These are phyloP conservation scores for Euura saliciscinereae DNA, from an alignment of 1,140 invertebrate species.

Conservation along the genomic window DNA sequence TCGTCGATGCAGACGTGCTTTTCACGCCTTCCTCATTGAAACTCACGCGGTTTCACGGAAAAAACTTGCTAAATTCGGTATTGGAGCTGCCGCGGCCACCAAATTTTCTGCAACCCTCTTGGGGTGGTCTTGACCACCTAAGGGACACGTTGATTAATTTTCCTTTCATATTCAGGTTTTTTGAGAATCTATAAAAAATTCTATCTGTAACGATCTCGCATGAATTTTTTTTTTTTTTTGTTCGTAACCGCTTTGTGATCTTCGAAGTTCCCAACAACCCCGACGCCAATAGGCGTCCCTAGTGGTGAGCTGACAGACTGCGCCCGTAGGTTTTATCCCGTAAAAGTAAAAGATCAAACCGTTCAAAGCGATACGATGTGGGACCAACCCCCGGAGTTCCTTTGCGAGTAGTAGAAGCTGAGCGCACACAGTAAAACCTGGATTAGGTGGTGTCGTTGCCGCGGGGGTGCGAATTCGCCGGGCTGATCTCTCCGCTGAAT, in stretches of 20 bases:
- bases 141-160: too few relatives aligned
- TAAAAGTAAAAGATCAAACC: conserved; percentile 18
- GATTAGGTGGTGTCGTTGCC: conserved; percentile 17
- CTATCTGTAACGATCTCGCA: too few relatives aligned
- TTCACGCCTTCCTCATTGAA: too few relatives aligned
- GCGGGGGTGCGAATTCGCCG: conserved; percentile 11
- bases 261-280: not conserved
- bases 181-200: too few relatives aligned
- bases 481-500: conserved; percentile 11
- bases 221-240: not conserved
- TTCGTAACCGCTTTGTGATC: not conserved
- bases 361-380: conserved; percentile 19
- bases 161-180: too few relatives aligned
- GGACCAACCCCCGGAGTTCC: not conserved
- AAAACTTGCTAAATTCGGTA: too few relatives aligned
- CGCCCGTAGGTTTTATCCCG: not conserved
- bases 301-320: conserved; percentile 10
- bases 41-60: too few relatives aligned
- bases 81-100: too few relatives aligned
- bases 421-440: conserved; percentile 20
- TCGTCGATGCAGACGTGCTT: not conserved
- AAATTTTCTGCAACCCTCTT: too few relatives aligned
- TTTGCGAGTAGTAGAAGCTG: not conserved
- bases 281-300: not conserved
- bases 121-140: too few relatives aligned